Percentiles rank a stretch among this genome's conserved stretches.
Evolutionary conservation across 2,888 invertebrate genomes (phyloP).

Genomic region (Gasteruption jaculator): DNA sequence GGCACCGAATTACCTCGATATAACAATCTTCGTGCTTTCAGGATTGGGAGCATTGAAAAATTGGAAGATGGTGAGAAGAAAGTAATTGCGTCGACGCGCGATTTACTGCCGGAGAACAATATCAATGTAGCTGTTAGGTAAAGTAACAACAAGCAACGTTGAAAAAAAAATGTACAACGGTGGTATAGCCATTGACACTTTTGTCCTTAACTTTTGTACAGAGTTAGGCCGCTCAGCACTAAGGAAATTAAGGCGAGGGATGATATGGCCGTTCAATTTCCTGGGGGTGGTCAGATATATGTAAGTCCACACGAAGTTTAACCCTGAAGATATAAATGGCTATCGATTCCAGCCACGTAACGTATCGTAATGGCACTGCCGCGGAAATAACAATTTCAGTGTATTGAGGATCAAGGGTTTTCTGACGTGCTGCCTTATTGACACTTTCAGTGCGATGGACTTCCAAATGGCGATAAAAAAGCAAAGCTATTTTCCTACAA

Average conservation of each 20-base stretch:
- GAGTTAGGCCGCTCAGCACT: constrained; percentile 77
- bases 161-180: not conserved
- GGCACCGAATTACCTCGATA: too few species aligned
- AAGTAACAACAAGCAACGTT: constrained; percentile 2
- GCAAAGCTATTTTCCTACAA: constrained; percentile 90
- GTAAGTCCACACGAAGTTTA: constrained; percentile 49
- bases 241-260: constrained; percentile 71
- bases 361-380: too few species aligned
- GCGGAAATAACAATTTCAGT: too few species aligned
- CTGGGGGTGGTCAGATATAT: constrained; percentile 83
- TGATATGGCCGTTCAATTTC: constrained; percentile 72
- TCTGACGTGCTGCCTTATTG: too few species aligned
- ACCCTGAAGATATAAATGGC: too few species aligned
- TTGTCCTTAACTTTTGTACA: constrained; percentile 44
- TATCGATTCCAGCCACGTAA: too few species aligned
- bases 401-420: too few species aligned
- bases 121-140: constrained; percentile 86
- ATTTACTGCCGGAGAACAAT: constrained; percentile 68
- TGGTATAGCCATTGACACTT: not conserved
- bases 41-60: constrained; percentile 53
- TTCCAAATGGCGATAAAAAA: constrained; percentile 58
- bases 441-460: constrained; percentile 34
- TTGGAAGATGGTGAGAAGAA: constrained; percentile 52
- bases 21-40: too few species aligned
- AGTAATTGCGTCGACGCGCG: constrained; percentile 53